Conservation (phyloP, 1,140 invertebrate species). For the Lepidurus packardi region DNA sequence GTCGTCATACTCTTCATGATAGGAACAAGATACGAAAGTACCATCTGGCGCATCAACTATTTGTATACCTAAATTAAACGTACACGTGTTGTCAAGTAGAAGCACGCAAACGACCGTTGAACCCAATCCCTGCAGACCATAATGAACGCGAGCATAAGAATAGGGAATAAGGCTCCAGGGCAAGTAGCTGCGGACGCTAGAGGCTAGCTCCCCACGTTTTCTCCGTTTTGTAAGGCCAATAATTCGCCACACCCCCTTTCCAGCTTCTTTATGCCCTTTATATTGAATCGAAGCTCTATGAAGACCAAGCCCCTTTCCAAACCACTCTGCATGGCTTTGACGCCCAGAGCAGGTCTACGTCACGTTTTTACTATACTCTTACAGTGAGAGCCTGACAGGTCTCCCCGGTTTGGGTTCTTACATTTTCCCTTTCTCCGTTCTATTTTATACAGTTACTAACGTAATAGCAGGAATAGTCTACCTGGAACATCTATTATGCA, state of each 20-base stretch:
- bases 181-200: too few relatives aligned
- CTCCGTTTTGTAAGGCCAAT: background rate
- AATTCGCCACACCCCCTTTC: background rate
- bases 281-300: background rate
- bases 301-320: too few relatives aligned
- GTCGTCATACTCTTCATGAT: too few relatives aligned
- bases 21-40: too few relatives aligned
- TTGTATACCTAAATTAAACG: too few relatives aligned
- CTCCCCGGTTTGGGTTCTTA: background rate
- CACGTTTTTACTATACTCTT: background rate
- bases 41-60: too few relatives aligned
- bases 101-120: too few relatives aligned
- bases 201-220: too few relatives aligned
- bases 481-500: background rate
- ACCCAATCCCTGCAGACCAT: too few relatives aligned
- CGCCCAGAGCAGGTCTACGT: background rate
- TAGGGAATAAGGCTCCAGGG: too few relatives aligned
- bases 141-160: too few relatives aligned
- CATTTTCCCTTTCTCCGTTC: background rate
- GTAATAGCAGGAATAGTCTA: background rate
- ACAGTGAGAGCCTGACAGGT: background rate
- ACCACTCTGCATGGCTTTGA: background rate
- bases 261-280: background rate
- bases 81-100: too few relatives aligned
- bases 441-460: background rate